Evolutionary conservation across 2,113 vertebrate species (phyloP), one percentile per base, ranked within the genome.

Genomic region (Paramisgurnus dabryanus): DNA sequence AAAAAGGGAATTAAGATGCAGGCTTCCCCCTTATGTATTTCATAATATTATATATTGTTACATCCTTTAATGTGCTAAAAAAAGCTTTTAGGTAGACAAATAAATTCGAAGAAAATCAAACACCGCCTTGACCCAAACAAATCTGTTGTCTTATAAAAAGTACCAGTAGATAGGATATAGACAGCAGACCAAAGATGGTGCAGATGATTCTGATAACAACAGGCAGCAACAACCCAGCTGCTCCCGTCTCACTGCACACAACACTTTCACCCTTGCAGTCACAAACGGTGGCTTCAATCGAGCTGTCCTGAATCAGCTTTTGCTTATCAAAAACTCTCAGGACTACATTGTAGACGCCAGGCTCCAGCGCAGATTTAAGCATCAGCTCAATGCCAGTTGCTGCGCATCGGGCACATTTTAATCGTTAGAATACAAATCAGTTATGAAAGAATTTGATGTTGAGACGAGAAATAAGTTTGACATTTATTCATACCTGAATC

Each of bases 141-240:
- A 34, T 34, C 27, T 34, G 27, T 1, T 0, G 15, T 55, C 17
- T 6, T 6, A 1, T 49, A 17, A 68, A 40, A 55, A 5, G 34
- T 5, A 6, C 27, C 6, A 17, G 10, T 1, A 34, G 17, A 7
- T 17, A 0, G 45, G 11, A 88, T 91, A 95, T 92, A 99, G 97
- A 90, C 60, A 98, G 90, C 63, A 99, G 88, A 0, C 93, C 88
- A 34, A 99, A 88, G 83, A 98, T 92, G 7, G 93, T 96, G 3
- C 94, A 96, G 0, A 98, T 91, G 84, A 98, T 47, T 47, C 45
- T 9, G 9, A 47, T 1, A 47, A 47, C 45, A 3, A 6, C 45
- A 47, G 45, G n/a, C n/a, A n/a, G n/a, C n/a, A n/a, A 9, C 45
- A 47, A 2, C 45, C 45, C 45, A 7, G 45, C 45, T 9, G 45